Conservation (phyloP, 1,140 invertebrate genomes). For the Aphelenchoides avenae region DNA sequence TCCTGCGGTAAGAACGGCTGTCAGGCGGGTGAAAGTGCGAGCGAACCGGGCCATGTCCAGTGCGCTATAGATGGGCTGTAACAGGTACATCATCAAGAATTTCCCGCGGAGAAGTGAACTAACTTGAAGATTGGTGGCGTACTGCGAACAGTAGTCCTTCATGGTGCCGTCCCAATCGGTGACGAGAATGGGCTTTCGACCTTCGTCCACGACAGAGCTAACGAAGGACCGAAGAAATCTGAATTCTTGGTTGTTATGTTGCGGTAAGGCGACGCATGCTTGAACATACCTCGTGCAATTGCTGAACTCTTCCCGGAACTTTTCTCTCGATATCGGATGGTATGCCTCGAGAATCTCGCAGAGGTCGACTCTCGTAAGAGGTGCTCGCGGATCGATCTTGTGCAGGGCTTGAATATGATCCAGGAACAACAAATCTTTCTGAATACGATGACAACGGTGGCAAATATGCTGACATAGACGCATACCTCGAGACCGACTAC, state of each 20-base stretch:
- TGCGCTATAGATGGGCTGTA: slow-evolving; percentile 56
- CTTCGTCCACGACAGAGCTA: slow-evolving; percentile 4
- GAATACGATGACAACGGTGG: slow-evolving; percentile 15
- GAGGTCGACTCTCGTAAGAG: slow-evolving; percentile 28
- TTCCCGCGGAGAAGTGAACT: not conserved
- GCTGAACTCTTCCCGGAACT: slow-evolving; percentile 31
- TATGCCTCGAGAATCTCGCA: slow-evolving; percentile 27
- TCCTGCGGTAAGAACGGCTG: slow-evolving; percentile 53
- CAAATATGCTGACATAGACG: slow-evolving; percentile 8
- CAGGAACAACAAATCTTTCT: slow-evolving; percentile 38
- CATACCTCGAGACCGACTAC: slow-evolving; percentile 37
- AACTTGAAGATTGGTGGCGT: slow-evolving; percentile 56
- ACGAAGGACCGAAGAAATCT: slow-evolving; percentile 40
- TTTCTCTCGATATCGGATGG: slow-evolving; percentile 35
- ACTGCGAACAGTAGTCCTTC: slow-evolving; percentile 59
- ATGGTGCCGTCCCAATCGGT: slow-evolving; percentile 59
- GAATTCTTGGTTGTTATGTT: slow-evolving; percentile 10
- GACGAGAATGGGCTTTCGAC: slow-evolving; percentile 51
- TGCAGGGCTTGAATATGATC: slow-evolving; percentile 20
- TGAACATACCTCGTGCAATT: slow-evolving; percentile 25
- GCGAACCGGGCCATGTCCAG: slow-evolving; percentile 52
- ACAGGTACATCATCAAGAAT: not conserved
- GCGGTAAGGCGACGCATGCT: not conserved
- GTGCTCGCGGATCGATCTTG: slow-evolving; percentile 2
- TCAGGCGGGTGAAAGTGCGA: slow-evolving; percentile 41